Evolutionary conservation across 2,888 invertebrate species (phyloP), one percentile per base, ranked within the genome.

Genomic region (Cyclophora albipunctata): DNA sequence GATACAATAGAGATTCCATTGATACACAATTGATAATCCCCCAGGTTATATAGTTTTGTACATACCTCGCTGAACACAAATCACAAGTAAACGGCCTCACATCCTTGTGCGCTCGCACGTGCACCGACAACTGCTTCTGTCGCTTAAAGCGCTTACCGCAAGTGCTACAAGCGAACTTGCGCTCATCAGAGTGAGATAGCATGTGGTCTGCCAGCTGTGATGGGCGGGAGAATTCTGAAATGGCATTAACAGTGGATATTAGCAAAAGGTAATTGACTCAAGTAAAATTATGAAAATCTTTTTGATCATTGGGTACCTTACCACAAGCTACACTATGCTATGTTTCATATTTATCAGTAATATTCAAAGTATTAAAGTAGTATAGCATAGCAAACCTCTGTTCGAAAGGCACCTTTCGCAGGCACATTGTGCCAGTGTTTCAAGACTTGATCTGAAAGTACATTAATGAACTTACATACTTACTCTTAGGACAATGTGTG

Each of bases 111-210:
- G 73, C 69, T 0, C 70, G 67, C n/a, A 62, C 54, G 52, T 89
- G 89, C 4, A 63, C 69, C 0, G 70, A 60, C 0, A 89, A 71
- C 57, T 87, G 84, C 47, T 80, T 80, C 20, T 77, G 73, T 0
- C 75, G 66, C 61, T 84, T 83, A 63, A 78, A 88, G 3, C 75
- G 61, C 58, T 84, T 84, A 4, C 78, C 76, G 51, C 89, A 89
- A 3, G 66, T 58, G 3, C 58, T 60, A 57, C 89, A 89, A 0
- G 64, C 56, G 56, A 73, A 82, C 35, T 74, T 74, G 4, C 83
- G 75, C 57, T 81, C 79, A 0, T 78, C 73, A 0, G 82, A 78
- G 59, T 89, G 89, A 0, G 67, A 64, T 0, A 73, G 57, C 0
- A 69, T 50, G 54, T 89, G 89, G 46, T 74, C 71, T 0, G 57